These are phyloP conservation scores for Lasioglossum morio DNA, from an alignment of 2,888 invertebrate species.

Conservation along the genomic window DNA sequence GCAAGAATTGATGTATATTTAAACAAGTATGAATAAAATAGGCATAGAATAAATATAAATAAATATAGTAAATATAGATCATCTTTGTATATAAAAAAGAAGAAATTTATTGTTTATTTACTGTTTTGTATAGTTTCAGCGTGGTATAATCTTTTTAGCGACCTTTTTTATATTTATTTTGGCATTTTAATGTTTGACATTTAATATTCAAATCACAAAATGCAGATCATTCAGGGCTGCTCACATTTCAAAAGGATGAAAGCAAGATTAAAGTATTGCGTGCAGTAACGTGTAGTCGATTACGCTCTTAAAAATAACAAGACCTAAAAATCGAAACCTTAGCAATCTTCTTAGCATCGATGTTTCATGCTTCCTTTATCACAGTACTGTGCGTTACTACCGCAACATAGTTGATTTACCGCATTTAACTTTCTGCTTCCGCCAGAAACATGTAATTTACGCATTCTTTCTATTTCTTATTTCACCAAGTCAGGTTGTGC, in stretches of 20 bases:
- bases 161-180: not conserved
- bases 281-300: not conserved
- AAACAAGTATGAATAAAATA: not conserved
- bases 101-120: no score
- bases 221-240: not conserved
- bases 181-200: not conserved
- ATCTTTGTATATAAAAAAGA: no score
- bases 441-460: slow-evolving; percentile 41
- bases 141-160: not conserved
- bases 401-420: slow-evolving; percentile 33
- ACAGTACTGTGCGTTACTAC: slow-evolving; percentile 13
- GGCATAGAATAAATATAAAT: no score
- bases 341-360: not conserved
- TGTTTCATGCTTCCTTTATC: slow-evolving; percentile 29
- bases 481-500: slow-evolving; percentile 42
- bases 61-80: no score
- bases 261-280: not conserved
- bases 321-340: slow-evolving; percentile 14
- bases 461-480: slow-evolving; percentile 49
- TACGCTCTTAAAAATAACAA: not conserved
- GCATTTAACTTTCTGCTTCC: slow-evolving; percentile 46
- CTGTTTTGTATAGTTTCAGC: no score
- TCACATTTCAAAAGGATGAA: not conserved
- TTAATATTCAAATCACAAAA: not conserved
- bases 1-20: no score